These are phyloP conservation scores for Alouatta palliata DNA, from an alignment of 2,113 vertebrate species.

Conservation along the genomic window DNA sequence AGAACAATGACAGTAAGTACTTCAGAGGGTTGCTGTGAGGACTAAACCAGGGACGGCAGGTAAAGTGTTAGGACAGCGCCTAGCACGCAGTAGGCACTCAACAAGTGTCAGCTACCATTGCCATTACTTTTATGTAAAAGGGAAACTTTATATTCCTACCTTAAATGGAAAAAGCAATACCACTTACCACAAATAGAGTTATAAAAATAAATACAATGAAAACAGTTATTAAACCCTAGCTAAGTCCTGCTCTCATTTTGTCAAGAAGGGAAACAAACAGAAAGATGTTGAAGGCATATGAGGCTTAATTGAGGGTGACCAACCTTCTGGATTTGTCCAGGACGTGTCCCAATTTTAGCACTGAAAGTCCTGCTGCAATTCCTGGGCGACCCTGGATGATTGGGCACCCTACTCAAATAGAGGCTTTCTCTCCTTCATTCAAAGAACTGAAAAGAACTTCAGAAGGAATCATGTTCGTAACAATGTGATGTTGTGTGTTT, in stretches of 20 bases:
- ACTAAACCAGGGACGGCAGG: background rate
- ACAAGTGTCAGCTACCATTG: background rate
- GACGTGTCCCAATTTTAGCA: background rate
- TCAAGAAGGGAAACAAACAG: background rate
- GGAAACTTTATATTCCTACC: constrained; percentile 18
- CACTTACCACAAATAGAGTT: constrained; percentile 16
- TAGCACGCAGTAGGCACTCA: background rate
- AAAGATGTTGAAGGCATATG: background rate
- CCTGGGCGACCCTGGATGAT: background rate
- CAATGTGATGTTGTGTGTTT: background rate
- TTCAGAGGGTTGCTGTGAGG: background rate
- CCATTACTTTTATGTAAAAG: constrained; percentile 10
- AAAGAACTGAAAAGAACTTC: background rate
- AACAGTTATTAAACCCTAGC: constrained; percentile 35
- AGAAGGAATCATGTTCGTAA: background rate
- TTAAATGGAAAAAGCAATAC: constrained; percentile 31
- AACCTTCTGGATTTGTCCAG: background rate
- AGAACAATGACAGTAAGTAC: too few relatives aligned
- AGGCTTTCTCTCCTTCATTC: background rate
- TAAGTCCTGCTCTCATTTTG: background rate
- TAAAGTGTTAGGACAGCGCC: background rate
- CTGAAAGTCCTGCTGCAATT: background rate
- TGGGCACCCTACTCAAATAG: background rate
- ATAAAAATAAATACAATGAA: constrained; percentile 49
- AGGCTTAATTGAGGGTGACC: background rate